Evolutionary conservation across 2,797 vertebrate species (phyloP).

Genomic region (Gastrophryne carolinensis): DNA sequence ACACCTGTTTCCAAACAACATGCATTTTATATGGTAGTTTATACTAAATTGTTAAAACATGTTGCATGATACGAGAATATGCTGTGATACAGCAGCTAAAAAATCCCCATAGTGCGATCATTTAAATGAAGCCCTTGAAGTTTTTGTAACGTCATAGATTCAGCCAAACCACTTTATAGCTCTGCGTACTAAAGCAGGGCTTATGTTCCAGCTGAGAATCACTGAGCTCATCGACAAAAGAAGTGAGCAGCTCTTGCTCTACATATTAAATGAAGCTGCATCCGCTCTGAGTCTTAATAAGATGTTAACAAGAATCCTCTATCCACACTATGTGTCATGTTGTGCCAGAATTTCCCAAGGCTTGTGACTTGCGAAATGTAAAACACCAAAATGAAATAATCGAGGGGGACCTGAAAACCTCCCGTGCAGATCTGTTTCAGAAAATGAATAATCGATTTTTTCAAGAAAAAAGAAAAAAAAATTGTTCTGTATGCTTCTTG

Average conservation of each 20-base stretch:
- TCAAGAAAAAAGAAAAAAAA: background rate
- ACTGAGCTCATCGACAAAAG: background rate
- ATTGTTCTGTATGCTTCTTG: background rate
- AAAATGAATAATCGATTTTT: background rate
- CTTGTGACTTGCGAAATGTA: conserved; percentile 20
- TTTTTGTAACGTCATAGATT: background rate
- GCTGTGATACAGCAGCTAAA: too few relatives aligned
- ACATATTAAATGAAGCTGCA: conserved; percentile 22
- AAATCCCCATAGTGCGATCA: background rate
- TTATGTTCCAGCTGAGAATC: background rate
- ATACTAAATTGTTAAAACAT: too few relatives aligned
- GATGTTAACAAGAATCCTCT: conserved; percentile 17
- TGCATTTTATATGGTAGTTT: too few relatives aligned
- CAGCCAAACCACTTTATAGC: background rate
- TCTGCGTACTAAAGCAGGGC: background rate
- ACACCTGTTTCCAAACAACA: too few relatives aligned
- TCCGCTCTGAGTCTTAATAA: conserved; percentile 16
- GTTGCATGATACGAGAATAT: too few relatives aligned
- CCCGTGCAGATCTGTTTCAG: background rate
- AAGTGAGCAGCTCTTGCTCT: background rate
- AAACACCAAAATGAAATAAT: conserved; percentile 2
- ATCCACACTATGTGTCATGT: conserved; percentile 14
- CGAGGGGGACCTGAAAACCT: background rate
- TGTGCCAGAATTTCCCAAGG: conserved; percentile 27
- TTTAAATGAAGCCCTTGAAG: background rate